Evolutionary conservation across 2,113 vertebrate species (phyloP), one percentile per base, ranked within the genome.

Genomic region (Stigmatopora argus): DNA sequence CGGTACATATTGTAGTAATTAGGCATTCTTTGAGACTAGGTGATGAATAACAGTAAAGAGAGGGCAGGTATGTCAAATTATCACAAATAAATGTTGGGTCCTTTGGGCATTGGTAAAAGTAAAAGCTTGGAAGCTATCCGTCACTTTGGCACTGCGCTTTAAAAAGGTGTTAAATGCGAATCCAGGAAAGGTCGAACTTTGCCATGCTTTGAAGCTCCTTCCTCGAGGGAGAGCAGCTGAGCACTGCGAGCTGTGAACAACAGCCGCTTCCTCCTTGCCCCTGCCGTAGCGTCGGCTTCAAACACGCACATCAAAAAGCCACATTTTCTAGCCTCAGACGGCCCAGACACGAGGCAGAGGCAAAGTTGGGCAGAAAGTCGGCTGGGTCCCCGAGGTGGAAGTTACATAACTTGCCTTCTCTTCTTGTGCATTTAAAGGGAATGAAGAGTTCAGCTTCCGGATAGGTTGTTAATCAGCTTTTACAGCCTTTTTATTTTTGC

Each of bases 391-490:
- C 58, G 17, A 84, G 81, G 86, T 86, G 77, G 69, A 71, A 67
- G 82, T 88, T 89, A 77, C 69, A 26, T 80, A 89, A 86, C 83
- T 71, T 66, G 62, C 80, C 83, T 87, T 80, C 78, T 83, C 73
- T 80, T 84, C 74, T 66, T 5, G 79, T 60, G 74, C 59, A 57
- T 87, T 84, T 85, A 52, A 86, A 89, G 78, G 49, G 73, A 84
- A 77, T 45, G 79, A 79, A 77, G 74, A 80, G 84, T 85, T 88
- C 81, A 81, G 76, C 67, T 82, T 62, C 55, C 73, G 67, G 84
- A 86, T 76, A 83, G 81, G 80, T 66, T 83, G 78, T 81, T 85
- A 84, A 87, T 88, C 85, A 83, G 81, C 77, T 80, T 67, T 83
- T 78, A 88, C 80, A 77, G 73, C 44, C 70, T 78, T 80, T 85